These are phyloP conservation scores for Anguilla pacifica DNA, from an alignment of 2,797 vertebrate genomes.

Conservation along the genomic window DNA sequence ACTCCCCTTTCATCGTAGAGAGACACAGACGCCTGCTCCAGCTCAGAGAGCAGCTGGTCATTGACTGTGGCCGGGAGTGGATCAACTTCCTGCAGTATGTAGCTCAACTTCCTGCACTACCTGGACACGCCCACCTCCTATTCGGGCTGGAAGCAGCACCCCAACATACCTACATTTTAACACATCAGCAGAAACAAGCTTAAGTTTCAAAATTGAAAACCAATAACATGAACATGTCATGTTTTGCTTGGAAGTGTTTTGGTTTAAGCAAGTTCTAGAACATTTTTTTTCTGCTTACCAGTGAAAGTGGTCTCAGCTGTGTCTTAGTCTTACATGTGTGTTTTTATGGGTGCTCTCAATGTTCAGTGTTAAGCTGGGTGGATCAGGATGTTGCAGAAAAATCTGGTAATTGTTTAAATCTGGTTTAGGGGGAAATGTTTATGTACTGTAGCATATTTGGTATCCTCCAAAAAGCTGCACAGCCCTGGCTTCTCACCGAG, in stretches of 20 bases:
- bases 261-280: background rate
- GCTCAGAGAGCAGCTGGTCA: slow-evolving; percentile 88
- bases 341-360: background rate
- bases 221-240: background rate
- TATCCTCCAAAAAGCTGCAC: background rate
- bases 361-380: background rate
- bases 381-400: background rate
- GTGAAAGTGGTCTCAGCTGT: background rate
- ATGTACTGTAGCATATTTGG: background rate
- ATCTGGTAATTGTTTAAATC: background rate
- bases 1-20: slow-evolving; percentile 85
- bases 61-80: slow-evolving; percentile 87
- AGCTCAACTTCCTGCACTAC: slow-evolving; percentile 21
- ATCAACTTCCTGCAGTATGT: slow-evolving; percentile 88
- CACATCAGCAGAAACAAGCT: background rate
- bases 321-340: background rate
- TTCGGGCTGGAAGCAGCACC: background rate
- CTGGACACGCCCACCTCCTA: background rate
- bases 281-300: background rate
- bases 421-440: background rate
- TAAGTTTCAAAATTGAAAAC: background rate
- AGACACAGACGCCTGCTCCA: slow-evolving; percentile 80
- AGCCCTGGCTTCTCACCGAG: background rate
- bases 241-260: background rate
- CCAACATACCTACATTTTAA: background rate